Evolutionary conservation across 2,797 vertebrate genomes (phyloP).

Genomic region (Crypturellus tataupa): DNA sequence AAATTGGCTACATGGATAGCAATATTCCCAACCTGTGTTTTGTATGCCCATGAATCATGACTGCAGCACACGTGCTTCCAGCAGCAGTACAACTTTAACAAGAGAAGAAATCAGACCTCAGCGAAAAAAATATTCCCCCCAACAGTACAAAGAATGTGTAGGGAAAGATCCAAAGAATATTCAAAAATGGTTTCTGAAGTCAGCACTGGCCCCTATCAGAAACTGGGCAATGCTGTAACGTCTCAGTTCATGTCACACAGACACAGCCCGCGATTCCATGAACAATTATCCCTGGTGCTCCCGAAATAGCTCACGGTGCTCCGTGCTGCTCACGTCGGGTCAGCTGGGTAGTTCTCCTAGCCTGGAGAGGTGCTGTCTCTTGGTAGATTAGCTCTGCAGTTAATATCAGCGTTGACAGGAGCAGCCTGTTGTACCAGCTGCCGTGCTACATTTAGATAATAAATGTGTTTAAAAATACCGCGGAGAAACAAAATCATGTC

Average conservation of each 20-base stretch:
- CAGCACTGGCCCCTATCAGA: background rate
- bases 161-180: background rate
- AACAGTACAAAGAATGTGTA: rapidly evolving
- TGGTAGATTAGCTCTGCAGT: background rate
- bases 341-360: background rate
- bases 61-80: too few relatives aligned
- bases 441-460: constrained; percentile 10
- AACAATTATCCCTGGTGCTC: background rate
- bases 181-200: background rate
- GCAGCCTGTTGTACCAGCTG: constrained; percentile 60
- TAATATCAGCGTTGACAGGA: constrained; percentile 4
- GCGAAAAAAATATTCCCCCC: background rate
- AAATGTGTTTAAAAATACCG: constrained; percentile 43
- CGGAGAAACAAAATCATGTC: background rate
- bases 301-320: background rate
- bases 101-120: background rate
- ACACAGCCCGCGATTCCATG: background rate
- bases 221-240: background rate
- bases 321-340: background rate
- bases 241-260: background rate
- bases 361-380: background rate
- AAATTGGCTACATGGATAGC: rapidly evolving
- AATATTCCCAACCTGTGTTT: background rate
- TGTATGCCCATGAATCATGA: rapidly evolving
- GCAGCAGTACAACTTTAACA: background rate